These are phyloP conservation scores for Anarhynchus alexandrinus DNA, from an alignment of 2,113 vertebrate genomes.

Conservation along the genomic window DNA sequence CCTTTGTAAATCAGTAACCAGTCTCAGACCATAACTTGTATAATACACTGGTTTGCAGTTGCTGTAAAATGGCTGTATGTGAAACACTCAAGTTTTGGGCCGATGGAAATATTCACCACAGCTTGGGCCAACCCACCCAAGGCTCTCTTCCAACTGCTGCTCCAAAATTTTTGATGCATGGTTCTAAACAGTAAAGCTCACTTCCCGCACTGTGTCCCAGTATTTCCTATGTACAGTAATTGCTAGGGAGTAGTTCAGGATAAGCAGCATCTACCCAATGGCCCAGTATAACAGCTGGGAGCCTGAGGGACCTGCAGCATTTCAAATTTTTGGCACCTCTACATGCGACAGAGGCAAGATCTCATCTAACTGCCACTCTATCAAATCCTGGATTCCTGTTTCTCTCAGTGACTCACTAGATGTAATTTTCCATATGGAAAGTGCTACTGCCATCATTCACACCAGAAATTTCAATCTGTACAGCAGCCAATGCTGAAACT, in stretches of 20 bases:
- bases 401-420: not conserved
- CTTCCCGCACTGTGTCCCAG: not conserved
- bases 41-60: not conserved
- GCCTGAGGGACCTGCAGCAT: not conserved
- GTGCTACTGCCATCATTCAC: not conserved
- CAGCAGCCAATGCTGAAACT: not conserved
- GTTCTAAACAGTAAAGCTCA: not conserved
- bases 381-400: not conserved
- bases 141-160: not conserved
- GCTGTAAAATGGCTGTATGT: not conserved
- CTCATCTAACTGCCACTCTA: not conserved
- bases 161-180: not conserved
- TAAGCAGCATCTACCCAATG: not conserved
- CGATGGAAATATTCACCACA: not conserved
- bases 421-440: not conserved
- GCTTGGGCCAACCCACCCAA: not conserved
- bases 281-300: not conserved
- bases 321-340: not conserved
- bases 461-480: not conserved
- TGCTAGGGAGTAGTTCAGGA: not conserved
- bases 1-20: conserved; percentile 30
- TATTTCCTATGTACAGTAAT: not conserved
- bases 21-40: not conserved
- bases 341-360: not conserved
- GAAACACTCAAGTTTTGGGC: not conserved